phyloP scores from a whole-genome alignment of 2,113 vertebrate genomes.

The Bubo bubo region DNA sequence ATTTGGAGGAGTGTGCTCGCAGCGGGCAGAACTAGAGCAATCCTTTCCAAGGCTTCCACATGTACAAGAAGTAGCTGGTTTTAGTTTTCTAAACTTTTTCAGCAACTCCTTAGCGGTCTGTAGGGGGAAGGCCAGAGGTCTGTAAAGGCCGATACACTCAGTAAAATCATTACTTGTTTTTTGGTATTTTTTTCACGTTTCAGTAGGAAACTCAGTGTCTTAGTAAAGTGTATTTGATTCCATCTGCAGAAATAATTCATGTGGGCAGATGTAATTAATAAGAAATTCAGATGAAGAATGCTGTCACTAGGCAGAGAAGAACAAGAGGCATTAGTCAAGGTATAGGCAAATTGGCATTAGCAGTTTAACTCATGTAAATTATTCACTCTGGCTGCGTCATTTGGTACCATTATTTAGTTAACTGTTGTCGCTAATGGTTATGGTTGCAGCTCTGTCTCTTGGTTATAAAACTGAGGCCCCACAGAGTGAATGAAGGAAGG shows the following conservation, averaged over 20 bases:
- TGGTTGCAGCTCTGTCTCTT: background rate
- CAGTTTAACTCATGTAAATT: background rate
- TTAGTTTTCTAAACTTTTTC: background rate
- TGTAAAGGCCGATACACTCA: background rate
- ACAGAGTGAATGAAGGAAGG: fast-evolving
- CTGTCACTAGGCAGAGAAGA: background rate
- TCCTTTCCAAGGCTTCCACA: background rate
- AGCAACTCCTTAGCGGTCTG: background rate
- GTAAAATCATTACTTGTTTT: background rate
- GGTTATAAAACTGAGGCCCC: background rate
- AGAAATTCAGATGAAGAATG: background rate
- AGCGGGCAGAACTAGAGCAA: background rate
- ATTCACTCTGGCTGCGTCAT: background rate
- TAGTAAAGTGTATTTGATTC: background rate
- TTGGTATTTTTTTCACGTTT: background rate
- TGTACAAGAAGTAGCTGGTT: background rate
- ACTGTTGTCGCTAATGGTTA: background rate
- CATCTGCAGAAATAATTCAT: background rate
- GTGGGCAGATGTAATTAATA: background rate
- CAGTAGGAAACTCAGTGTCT: background rate
- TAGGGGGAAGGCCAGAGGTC: background rate
- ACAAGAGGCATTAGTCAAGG: background rate
- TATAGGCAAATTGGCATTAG: background rate
- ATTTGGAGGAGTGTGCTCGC: background rate
- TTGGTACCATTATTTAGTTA: background rate